Evolutionary conservation across 2,888 invertebrate species (phyloP), one percentile per base, ranked within the genome.

Genomic region (Dynastes hyllus): DNA sequence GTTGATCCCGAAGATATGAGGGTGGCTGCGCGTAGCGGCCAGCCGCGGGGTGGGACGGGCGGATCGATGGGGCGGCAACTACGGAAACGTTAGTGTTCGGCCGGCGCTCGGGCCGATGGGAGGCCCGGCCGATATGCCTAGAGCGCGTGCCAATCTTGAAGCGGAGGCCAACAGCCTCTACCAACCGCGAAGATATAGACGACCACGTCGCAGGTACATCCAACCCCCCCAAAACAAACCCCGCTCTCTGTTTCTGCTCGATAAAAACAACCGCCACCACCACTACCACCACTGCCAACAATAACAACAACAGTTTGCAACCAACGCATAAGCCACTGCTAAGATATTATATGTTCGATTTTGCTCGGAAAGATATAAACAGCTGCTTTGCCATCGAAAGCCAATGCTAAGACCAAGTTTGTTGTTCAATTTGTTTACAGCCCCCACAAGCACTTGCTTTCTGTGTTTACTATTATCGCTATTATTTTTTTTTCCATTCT

Each of bases 61-160:
- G 69, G 82, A 82, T 83, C 82, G 83, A 82, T 82, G 82, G 83
- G 83, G 80, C 80, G 81, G 83, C 80, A 81, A 79, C 79, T 81
- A 80, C 81, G 79, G 81, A 76, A 80, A 80, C 78, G 83, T 81
- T 80, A 85, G 85, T 85, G 84, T 84, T 83, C 83, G 85, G 85
- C 83, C 83, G 85, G 84, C 85, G 83, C 83, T 85, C 83, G 84
- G 84, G 84, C 85, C 84, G 85, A 85, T 85, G 85, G 85, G 85
- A 84, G 85, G 85, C 83, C 85, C 85, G 85, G 84, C 84, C 82
- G 84, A 85, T 83, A 85, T 85, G 85, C 85, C 85, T 77, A 85
- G 83, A 85, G 84, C 85, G 82, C 85, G 85, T 81, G 84, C 83
- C 82, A 81, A 81, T 78, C 83, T 84, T 79, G 85, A 85, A 82